These are phyloP conservation scores for Choreutis nemorana DNA, from an alignment of 2,888 invertebrate genomes.

Conservation along the genomic window DNA sequence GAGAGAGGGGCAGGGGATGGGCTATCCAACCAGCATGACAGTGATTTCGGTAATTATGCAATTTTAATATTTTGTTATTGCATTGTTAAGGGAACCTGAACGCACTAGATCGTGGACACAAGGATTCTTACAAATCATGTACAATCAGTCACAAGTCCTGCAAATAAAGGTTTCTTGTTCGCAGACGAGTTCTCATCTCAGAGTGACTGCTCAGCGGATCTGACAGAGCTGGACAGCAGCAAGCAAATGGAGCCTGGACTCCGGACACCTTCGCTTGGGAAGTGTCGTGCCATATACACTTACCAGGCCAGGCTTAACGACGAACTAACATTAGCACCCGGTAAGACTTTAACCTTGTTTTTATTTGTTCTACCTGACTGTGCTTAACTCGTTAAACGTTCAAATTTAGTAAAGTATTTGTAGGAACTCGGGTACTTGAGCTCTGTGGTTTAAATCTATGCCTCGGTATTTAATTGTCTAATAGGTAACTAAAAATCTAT, in stretches of 20 bases:
- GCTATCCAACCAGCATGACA: conserved; percentile 86
- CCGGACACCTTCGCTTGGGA: conserved; percentile 60
- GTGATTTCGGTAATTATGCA: conserved; percentile 73
- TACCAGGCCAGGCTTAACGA: conserved; percentile 89
- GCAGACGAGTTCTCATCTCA: conserved; percentile 84
- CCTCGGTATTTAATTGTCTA: no score
- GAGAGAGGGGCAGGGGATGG: conserved; percentile 84
- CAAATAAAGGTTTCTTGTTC: conserved; percentile 18
- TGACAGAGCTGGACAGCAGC: conserved; percentile 60
- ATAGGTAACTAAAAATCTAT: no score
- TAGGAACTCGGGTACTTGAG: no score
- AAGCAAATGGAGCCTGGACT: conserved; percentile 31
- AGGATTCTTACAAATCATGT: not conserved
- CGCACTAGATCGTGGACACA: not conserved
- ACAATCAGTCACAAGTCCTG: not conserved
- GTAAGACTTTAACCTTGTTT: no score
- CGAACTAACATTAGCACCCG: conserved; percentile 79
- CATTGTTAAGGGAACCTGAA: not conserved
- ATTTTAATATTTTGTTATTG: conserved; percentile 2
- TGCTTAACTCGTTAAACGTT: no score
- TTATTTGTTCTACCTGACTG: no score
- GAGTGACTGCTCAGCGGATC: conserved; percentile 68
- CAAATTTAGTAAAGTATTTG: no score
- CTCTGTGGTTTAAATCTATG: no score
- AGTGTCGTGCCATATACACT: conserved; percentile 86